phyloP scores from a whole-genome alignment of 2,888 invertebrate species.

The Xestia rhomboidea region DNA sequence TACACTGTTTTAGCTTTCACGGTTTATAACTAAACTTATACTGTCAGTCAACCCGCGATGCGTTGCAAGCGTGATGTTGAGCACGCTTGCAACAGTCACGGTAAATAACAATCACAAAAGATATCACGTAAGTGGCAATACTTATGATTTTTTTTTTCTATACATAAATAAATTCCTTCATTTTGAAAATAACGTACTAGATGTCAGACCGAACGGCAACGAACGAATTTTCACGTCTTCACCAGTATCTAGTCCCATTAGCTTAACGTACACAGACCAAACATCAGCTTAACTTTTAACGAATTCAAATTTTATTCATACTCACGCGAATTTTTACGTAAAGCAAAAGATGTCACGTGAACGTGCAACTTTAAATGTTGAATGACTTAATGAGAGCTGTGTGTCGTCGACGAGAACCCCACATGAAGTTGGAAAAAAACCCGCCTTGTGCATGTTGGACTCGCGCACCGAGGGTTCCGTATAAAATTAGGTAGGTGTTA shows the following conservation, averaged over 20 bases:
- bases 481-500: too few species aligned
- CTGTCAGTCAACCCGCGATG: too few species aligned
- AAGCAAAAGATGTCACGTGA: conserved; percentile 22
- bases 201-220: not conserved
- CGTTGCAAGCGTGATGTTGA: too few species aligned
- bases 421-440: conserved; percentile 31
- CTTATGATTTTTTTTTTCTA: too few species aligned
- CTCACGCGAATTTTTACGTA: not conserved
- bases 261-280: not conserved
- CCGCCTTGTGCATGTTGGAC: not conserved
- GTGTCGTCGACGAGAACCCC: conserved; percentile 23
- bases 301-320: conserved; percentile 49
- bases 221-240: not conserved
- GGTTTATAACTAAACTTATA: too few species aligned
- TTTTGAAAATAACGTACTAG: not conserved
- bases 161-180: not conserved
- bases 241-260: not conserved
- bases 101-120: too few species aligned
- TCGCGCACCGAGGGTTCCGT: not conserved
- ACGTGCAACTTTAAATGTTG: conserved; percentile 45
- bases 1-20: too few species aligned
- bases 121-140: too few species aligned
- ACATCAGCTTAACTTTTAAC: conserved; percentile 33
- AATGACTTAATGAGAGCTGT: conserved; percentile 43
- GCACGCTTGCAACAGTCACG: too few species aligned